A percentile compares a stretch with the other conserved stretches of the same genome.
These are phyloP conservation scores for Sminthopsis crassicaudata DNA, from an alignment of 2,113 vertebrate genomes.

Conservation along the genomic window DNA sequence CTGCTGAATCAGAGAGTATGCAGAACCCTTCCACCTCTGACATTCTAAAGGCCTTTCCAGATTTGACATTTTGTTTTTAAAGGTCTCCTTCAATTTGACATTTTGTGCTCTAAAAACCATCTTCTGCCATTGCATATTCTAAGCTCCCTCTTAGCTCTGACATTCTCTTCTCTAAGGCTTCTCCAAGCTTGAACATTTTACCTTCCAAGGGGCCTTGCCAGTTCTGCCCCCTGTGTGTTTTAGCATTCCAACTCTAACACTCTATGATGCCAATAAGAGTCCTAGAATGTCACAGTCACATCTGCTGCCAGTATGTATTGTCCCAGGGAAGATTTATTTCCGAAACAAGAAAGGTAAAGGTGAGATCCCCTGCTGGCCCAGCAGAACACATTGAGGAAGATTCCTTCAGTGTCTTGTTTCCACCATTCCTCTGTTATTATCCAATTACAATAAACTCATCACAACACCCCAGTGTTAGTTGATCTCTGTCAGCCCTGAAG, in stretches of 20 bases:
- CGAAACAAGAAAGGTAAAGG: background rate
- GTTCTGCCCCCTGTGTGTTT: background rate
- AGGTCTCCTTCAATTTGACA: background rate
- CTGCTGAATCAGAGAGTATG: too few relatives aligned
- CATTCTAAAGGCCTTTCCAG: too few relatives aligned
- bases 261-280: background rate
- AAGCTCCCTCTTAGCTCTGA: background rate
- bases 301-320: background rate
- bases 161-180: background rate
- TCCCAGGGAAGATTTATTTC: background rate
- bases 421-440: conserved; percentile 33
- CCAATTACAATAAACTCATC: conserved; percentile 72
- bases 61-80: background rate
- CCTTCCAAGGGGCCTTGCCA: background rate
- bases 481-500: conserved; percentile 41
- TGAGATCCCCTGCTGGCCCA: background rate
- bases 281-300: background rate
- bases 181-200: background rate
- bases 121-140: too few relatives aligned
- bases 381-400: conserved; percentile 22
- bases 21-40: too few relatives aligned
- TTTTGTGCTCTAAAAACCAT: background rate
- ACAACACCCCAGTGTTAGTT: conserved; percentile 12
- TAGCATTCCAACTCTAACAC: background rate
- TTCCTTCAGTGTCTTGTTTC: background rate